These are phyloP conservation scores for Etheostoma nigrum DNA, from an alignment of 2,797 vertebrate species.

Conservation along the genomic window DNA sequence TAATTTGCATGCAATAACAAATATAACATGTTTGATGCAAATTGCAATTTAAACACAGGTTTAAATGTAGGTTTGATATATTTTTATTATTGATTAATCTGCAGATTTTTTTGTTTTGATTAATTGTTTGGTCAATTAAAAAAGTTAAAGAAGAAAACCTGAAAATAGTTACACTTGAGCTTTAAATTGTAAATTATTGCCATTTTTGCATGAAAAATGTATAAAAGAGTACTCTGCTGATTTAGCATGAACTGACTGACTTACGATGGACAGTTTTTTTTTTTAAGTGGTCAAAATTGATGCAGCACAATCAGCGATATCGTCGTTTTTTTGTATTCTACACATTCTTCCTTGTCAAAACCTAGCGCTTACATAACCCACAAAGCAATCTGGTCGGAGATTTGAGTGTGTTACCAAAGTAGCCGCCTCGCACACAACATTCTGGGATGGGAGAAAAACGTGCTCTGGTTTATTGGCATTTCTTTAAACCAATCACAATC, in stretches of 20 bases:
- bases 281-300: background rate
- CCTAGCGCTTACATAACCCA: background rate
- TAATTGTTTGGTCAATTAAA: background rate
- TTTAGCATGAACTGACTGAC: background rate
- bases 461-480: too few species aligned
- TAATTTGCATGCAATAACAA: background rate
- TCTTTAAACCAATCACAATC: too few species aligned
- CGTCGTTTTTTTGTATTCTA: background rate
- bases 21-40: slow-evolving; percentile 1
- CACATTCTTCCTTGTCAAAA: background rate
- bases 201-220: background rate
- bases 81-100: slow-evolving; percentile 31
- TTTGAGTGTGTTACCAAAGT: background rate
- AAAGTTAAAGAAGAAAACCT: background rate
- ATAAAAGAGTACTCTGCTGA: background rate
- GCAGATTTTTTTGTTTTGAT: background rate
- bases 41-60: background rate
- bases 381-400: background rate
- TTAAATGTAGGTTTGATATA: background rate
- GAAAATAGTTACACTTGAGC: slow-evolving; percentile 7
- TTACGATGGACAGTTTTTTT: background rate
- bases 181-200: background rate
- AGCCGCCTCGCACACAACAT: too few species aligned
- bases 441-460: too few species aligned
- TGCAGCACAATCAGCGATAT: background rate